A percentile compares a stretch with the other conserved stretches of the same genome.
phyloP scores from a whole-genome alignment of 2,888 invertebrate genomes.

The Vesta saturnalis region DNA sequence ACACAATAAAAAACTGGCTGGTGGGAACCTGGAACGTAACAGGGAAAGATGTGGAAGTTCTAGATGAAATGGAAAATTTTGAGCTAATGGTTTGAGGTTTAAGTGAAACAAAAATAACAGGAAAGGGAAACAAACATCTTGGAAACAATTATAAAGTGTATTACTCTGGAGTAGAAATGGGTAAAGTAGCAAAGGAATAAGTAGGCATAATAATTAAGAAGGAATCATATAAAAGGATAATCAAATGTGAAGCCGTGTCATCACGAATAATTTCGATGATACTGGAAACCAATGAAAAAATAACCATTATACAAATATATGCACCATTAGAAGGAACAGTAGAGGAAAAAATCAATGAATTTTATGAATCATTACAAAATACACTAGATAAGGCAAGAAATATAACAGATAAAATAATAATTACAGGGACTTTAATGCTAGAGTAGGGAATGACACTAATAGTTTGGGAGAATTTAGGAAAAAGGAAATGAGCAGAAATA shows the following conservation, averaged over 20 bases:
- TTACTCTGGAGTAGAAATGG: not conserved
- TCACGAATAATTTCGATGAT: too few species aligned
- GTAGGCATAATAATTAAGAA: not conserved
- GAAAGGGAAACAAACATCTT: not conserved
- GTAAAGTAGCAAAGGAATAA: not conserved
- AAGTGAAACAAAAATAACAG: too few species aligned
- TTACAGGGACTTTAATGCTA: not conserved
- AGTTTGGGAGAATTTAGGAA: not conserved
- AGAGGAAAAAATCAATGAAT: not conserved
- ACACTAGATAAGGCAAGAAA: too few species aligned
- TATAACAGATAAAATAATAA: not conserved
- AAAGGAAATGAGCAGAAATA: not conserved
- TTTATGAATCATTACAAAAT: too few species aligned
- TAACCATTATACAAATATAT: too few species aligned
- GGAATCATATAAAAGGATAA: not conserved
- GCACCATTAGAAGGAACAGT: not conserved
- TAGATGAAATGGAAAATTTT: not conserved
- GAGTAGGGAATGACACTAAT: too few species aligned
- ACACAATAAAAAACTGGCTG: not conserved
- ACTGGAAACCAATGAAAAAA: too few species aligned
- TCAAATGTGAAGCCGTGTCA: too few species aligned
- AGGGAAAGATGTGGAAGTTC: not conserved
- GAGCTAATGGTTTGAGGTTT: not conserved
- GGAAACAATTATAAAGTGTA: not conserved
- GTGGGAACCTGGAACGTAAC: not conserved